Conservation (phyloP, 2,113 vertebrate species). For the Corynorhinus townsendii region DNA sequence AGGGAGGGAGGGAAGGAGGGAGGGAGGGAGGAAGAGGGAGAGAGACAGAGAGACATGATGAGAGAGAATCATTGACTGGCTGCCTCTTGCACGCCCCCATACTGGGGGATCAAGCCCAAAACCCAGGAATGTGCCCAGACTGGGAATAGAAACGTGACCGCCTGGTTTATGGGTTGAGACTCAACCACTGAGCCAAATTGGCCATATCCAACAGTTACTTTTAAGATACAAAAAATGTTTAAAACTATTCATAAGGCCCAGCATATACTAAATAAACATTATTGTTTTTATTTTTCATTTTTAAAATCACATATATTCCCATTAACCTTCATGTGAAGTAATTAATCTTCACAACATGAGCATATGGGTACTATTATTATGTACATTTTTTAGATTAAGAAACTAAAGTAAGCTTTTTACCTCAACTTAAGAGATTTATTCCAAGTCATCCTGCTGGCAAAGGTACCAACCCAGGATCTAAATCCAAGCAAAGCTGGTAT, state of each 20-base stretch:
- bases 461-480: neutral
- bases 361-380: neutral
- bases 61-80: no score
- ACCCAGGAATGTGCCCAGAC: no score
- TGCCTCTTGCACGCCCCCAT: no score
- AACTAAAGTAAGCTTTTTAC: neutral
- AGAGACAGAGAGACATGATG: no score
- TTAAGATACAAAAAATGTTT: slow-evolving; percentile 47
- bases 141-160: no score
- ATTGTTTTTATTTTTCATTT: neutral
- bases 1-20: no score
- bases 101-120: no score
- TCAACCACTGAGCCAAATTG: no score
- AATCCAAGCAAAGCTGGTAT: neutral
- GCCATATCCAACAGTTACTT: neutral
- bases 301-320: slow-evolving; percentile 10
- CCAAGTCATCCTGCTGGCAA: neutral
- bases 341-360: neutral
- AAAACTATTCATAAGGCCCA: neutral
- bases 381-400: neutral
- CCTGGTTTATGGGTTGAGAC: no score
- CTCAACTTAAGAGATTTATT: neutral
- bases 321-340: neutral
- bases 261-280: neutral
- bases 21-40: no score